Evolutionary conservation across 2,113 vertebrate species (phyloP), one percentile per base, ranked within the genome.

Genomic region (Peromyscus leucopus): DNA sequence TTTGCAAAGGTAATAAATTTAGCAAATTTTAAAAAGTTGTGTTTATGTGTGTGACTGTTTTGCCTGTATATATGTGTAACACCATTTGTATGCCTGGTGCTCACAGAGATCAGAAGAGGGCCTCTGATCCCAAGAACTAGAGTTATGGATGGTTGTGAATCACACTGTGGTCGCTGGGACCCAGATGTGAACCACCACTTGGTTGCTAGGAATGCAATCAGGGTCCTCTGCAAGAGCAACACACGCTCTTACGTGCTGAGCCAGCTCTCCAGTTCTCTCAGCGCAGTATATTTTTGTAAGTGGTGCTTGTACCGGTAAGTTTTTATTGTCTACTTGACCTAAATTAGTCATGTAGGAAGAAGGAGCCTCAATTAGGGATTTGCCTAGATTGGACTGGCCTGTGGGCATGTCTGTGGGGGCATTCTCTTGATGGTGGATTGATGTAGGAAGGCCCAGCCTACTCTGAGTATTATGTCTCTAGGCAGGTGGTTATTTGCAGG

Each of bases 1-100:
- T 95, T 97, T 97, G 46, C 59, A 84, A 74, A 91, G 67, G 31
- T 46, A 87, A 65, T 78, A 72, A 67, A 17, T 42, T 67, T 21
- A 42, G 31, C 16, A 9, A 33, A 21, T 6, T 31, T 85, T 48
- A 17, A 5, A 85, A 80, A 85, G 61, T 46, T 19, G 1, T 31
- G 46, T 46, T 48, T 39, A 65, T 63, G 26, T 65, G 39, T 85
- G 10, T 46, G 16, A 17, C 59, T 63, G 24, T 31, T 36, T 63
- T 46, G 15, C 7, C 22, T 84, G 39, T 21, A 46, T 46, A 26
- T 42, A 31, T 42, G 26, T 65, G 1, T 6, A 84, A 39, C 8
- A 84, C 16, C 4, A 42, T 26, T 46, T 11, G 26, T 16, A 31
- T 85, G n/a, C 7, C 3, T 63, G 36, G 59, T 85, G n/a, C 83